Evolutionary conservation across 2,797 vertebrate genomes (phyloP).

Genomic region (Manis crassicaudata): DNA sequence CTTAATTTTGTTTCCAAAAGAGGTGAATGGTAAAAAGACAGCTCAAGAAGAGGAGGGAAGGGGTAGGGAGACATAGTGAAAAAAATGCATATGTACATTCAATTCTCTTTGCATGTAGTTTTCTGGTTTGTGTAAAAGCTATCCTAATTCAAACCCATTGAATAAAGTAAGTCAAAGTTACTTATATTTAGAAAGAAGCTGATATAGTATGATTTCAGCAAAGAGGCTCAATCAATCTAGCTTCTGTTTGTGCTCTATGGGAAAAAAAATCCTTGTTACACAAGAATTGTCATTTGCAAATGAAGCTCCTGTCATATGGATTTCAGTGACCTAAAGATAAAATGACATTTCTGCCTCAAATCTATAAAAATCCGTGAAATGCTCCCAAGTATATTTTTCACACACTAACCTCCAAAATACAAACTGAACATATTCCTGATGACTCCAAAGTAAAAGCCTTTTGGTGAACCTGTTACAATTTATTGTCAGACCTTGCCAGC

Average conservation of each 20-base stretch:
- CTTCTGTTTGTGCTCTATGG: neutral
- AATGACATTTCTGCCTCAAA: conserved; percentile 40
- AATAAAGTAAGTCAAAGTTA: conserved; percentile 45
- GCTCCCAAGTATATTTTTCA: neutral
- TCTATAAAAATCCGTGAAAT: neutral
- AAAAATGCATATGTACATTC: neutral
- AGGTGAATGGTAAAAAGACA: conserved; percentile 1
- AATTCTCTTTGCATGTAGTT: conserved; percentile 8
- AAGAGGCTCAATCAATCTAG: conserved; percentile 24
- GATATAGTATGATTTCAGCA: conserved; percentile 9
- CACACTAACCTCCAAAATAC: neutral
- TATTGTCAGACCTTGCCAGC: neutral
- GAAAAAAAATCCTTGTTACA: neutral
- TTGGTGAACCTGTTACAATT: neutral
- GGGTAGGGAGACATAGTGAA: neutral
- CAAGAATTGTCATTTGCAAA: conserved; percentile 51
- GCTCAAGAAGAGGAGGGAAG: neutral
- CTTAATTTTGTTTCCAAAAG: conserved; percentile 8
- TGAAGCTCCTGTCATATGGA: conserved; percentile 10
- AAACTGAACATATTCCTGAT: neutral
- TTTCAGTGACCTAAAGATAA: conserved; percentile 40
- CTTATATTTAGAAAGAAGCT: neutral
- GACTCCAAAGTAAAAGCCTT: neutral
- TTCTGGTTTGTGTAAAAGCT: conserved; percentile 4
- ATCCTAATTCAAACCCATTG: neutral